Evolutionary conservation across 2,113 vertebrate genomes (phyloP), one percentile per base, ranked within the genome.

Genomic region (Psittacula cyanocephala): DNA sequence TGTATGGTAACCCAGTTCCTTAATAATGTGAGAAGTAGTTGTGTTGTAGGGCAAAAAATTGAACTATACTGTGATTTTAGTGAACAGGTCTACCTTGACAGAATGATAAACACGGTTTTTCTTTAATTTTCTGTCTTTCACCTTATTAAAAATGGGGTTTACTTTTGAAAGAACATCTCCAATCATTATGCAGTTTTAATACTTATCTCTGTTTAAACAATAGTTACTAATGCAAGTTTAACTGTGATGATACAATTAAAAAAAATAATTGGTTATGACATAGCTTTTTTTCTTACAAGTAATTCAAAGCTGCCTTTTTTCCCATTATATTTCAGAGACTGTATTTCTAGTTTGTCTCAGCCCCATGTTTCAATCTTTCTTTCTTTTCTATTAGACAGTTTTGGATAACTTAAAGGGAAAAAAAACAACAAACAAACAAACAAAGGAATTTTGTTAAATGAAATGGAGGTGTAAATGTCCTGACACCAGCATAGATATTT

Each of bases 31-130:
- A 68, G 18, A 52, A 71, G 4, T 10, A 68, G 23, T 52, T 81
- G 20, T 59, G 13, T 3, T 72, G 17, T 12, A 85, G 29, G 12
- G 17, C 1, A 47, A 65, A 87, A 68, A 6, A 47, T n/a, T 17
- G 13, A 50, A 6, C 5, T 62, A 3, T 52, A 10, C 4, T 41
- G 22, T 62, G 41, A n/a, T 64, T 95, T 79, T 50, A 88, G 19
- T 53, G 65, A 81, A 52, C 43, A 4, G 10, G 3, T n/a, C 19
- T 64, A 33, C 29, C 33, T 16, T 86, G 35, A 23, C 13, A 86
- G 8, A 10, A 41, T 13, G 3, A 27, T 20, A 81, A 77, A 15
- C 1, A 0, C 8, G 41, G 2, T 20, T 3, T 23, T 37, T 49
- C 67, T 62, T 69, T 18, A 31, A 43, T 62, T 65, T 69, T 3